Base-by-base conservation (phyloP, 2,797 vertebrate species). In the Takifugu ocellatus region DNA sequence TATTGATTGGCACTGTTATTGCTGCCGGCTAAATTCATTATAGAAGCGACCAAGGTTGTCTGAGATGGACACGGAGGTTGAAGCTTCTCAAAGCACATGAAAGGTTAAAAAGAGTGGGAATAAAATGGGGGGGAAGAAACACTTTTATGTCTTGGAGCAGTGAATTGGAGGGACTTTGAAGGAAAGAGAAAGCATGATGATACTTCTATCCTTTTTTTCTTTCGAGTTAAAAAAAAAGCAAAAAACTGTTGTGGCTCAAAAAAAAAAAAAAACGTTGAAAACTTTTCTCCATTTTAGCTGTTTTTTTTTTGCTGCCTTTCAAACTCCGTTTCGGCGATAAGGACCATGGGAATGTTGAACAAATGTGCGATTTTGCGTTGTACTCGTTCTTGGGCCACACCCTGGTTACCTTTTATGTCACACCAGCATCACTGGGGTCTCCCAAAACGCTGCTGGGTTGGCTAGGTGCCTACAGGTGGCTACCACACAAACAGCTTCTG, bases 11-110 rank as follows among this genome's bases (percentile, higher is more conserved):
- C 74, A 66, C 71, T 49, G 61, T 86, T 84, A 85, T 85, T 87
- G 84, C 85, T 79, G 69, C 53, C 14, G 75, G 83, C 83, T 82
- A 86, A 86, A 87, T 89, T 88, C 84, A 87, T 88, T 86, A 86
- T 72, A 79, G 66, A 75, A 84, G 86, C 60, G 69, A 87, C 78
- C 79, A 79, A 88, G 77, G 84, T 84, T 84, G 73, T 70, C 58
- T 57, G 69, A 80, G 72, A 72, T 33, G 61, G 72, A 55, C 55
- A 70, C 69, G 56, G 74, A 78, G 81, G 82, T 78, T 75, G 68
- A 71, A 66, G 69, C 74, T 79, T 81, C 80, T 86, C 75, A 86
- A 82, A 86, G 76, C 61, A 74, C 62, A 70, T 75, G 70, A 84
- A 85, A 86, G 70, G 80, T 85, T 82, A 75, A 68, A 73, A 74